Base-by-base conservation (phyloP, 2,113 vertebrate genomes). In the Atlantisia rogersi region DNA sequence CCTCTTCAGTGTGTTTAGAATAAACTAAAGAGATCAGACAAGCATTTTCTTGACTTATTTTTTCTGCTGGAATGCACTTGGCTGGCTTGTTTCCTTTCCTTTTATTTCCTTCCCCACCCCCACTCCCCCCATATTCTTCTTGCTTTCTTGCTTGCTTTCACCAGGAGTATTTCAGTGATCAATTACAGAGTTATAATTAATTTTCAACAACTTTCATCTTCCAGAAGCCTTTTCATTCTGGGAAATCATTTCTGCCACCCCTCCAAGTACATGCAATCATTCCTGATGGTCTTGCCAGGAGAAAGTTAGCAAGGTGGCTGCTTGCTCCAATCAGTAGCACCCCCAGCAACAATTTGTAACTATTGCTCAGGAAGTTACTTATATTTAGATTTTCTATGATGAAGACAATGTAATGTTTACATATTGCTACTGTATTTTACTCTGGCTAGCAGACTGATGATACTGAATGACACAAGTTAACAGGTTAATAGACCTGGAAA, bases 141-240 rank as follows among this genome's bases (percentile, higher is more conserved):
- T 35, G 35, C 35, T 55, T 73, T 8, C 42, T 76, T 64, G 9
- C 48, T 56, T 89, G 20, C 26, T 87, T 85, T 73, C 37, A 39
- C 5, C 11, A 86, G 64, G 89, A 88, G 80, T 86, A 94, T 42
- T 86, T 71, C 60, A 82, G 63, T 31, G 35, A 90, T 91, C 76
- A 92, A 31, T 79, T 90, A 88, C 25, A 80, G 35, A 40, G 28
- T 82, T 89, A 81, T 42, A 92, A 91, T 94, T 94, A 94, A 88
- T 93, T 92, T 84, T 74, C 32, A 74, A 11, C 86, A 92, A 48
- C 17, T 75, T 90, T 65, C 31, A 69, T 83, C 39, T 96, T 91
- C 39, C 62, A 82, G 52, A 11, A 88, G 21, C 3, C 16, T 86
- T 90, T 87, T 87, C 8, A 44, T 74, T 70, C 59, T 81, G 63